Percentiles rank a stretch among this genome's conserved stretches.
Evolutionary conservation across 2,113 vertebrate species (phyloP).

Genomic region (Cebidichthys violaceus): DNA sequence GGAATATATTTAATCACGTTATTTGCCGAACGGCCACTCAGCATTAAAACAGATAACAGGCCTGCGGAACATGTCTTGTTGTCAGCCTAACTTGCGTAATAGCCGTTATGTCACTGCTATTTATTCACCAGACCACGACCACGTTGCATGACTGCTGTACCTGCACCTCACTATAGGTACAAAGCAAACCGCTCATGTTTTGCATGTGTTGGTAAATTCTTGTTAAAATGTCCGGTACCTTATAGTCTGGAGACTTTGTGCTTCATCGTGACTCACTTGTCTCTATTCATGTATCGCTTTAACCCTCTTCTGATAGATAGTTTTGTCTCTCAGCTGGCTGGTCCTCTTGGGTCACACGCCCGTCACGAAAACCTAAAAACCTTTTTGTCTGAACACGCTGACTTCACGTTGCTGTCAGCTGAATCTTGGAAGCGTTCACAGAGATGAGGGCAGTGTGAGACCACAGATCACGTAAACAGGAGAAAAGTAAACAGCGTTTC

Average conservation of each 20-base stretch:
- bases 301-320: not conserved
- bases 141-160: not conserved
- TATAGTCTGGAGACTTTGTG: not conserved
- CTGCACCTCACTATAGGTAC: not conserved
- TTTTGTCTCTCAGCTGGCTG: not conserved
- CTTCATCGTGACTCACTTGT: not conserved
- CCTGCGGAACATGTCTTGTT: conserved; percentile 22
- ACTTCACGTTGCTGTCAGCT: conserved; percentile 39
- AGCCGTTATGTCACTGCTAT: conserved; percentile 9
- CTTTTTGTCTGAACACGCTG: conserved; percentile 11
- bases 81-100: conserved; percentile 22
- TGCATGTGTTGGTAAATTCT: conserved; percentile 6
- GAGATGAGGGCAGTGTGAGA: not conserved
- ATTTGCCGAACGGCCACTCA: conserved; percentile 23
- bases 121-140: not conserved
- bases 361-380: not conserved
- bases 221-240: conserved; percentile 3
- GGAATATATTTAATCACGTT: conserved; percentile 25
- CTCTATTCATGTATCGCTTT: not conserved
- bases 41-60: conserved; percentile 15
- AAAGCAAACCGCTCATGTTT: conserved; percentile 30
- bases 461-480: conserved; percentile 38
- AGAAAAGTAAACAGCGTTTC: conserved; percentile 41
- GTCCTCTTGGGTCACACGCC: not conserved
- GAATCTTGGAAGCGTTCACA: conserved; percentile 3